Percentiles rank a stretch among this genome's conserved stretches.
These are phyloP conservation scores for Callitettix versicolor DNA, from an alignment of 1,140 invertebrate species.

Conservation along the genomic window DNA sequence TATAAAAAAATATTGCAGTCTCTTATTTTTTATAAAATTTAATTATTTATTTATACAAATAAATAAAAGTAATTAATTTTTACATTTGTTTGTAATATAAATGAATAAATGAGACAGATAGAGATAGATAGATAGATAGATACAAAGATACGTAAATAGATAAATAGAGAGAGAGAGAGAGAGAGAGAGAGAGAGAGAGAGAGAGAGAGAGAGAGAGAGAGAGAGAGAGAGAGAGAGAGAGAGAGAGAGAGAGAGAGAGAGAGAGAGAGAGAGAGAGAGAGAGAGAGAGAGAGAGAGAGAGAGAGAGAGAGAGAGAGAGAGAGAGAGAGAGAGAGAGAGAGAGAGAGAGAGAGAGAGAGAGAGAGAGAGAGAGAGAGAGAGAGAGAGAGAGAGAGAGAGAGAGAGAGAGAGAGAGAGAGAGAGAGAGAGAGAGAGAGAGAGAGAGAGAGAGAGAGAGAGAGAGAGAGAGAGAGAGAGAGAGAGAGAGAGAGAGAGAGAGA, in stretches of 20 bases:
- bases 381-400: neutral
- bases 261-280: neutral
- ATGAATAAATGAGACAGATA: too few relatives aligned
- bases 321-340: neutral
- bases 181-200: neutral
- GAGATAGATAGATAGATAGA: too few relatives aligned
- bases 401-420: neutral
- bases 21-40: too few relatives aligned
- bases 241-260: neutral
- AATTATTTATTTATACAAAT: too few relatives aligned
- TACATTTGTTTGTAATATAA: neutral
- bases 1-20: too few relatives aligned
- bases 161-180: too few relatives aligned
- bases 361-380: neutral
- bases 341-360: neutral
- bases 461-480: neutral
- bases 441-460: neutral
- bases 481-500: neutral
- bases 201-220: neutral
- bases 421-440: neutral
- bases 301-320: neutral
- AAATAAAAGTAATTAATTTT: too few relatives aligned
- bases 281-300: neutral
- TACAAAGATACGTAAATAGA: too few relatives aligned
- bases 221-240: neutral